Conservation (phyloP, 2,888 invertebrate species). For the Aporophyla nigra region DNA sequence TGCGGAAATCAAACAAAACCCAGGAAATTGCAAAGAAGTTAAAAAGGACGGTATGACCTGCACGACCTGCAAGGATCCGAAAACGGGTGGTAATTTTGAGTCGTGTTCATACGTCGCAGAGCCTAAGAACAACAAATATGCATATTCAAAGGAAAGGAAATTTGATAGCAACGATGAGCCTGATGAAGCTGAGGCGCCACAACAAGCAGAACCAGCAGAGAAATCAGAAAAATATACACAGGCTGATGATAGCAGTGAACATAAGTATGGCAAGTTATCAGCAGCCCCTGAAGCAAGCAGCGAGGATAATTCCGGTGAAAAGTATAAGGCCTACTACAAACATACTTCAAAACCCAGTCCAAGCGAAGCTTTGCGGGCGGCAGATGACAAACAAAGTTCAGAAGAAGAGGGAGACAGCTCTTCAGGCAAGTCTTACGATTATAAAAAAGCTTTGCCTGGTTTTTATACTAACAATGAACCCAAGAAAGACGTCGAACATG, state of each 20-base stretch:
- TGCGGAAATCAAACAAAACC: constrained; percentile 91
- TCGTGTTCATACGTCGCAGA: constrained; percentile 95
- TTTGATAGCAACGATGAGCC: constrained; percentile 91
- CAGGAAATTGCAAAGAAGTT: constrained; percentile 92
- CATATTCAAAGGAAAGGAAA: constrained; percentile 92
- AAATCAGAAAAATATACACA: constrained; percentile 82
- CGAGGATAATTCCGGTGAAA: constrained; percentile 78
- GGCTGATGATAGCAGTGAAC: constrained; percentile 75
- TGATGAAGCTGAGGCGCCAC: constrained; percentile 85
- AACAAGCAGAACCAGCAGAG: constrained; percentile 81
- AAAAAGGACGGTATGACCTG: constrained; percentile 93
- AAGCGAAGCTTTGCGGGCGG: constrained; percentile 82
- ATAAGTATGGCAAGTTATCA: constrained; percentile 76
- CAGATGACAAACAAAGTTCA: constrained; percentile 79
- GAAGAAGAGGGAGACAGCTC: constrained; percentile 79
- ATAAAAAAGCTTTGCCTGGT: constrained; percentile 87
- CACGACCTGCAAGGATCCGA: constrained; percentile 93
- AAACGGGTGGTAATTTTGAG: constrained; percentile 94
- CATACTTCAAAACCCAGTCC: constrained; percentile 83
- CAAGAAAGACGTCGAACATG: constrained; percentile 93
- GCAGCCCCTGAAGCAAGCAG: constrained; percentile 74
- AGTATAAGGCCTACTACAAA: constrained; percentile 85
- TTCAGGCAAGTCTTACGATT: constrained; percentile 83
- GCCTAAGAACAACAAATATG: constrained; percentile 93
- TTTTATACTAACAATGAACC: constrained; percentile 90